Conservation (phyloP, 2,113 vertebrate genomes). For the Rhegmatorhina hoffmannsi region DNA sequence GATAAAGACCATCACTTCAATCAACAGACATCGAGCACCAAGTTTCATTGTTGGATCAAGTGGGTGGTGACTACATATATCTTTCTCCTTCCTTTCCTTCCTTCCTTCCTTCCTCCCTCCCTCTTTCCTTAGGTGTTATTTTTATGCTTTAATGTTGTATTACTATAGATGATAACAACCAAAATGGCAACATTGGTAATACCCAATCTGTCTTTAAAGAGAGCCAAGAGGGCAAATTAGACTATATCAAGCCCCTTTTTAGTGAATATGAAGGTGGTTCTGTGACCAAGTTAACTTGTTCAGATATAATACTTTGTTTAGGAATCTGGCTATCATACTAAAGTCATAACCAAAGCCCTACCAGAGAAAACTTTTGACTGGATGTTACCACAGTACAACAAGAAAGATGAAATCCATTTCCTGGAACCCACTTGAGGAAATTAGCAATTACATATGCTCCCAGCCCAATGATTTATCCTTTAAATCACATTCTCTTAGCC, state of each 20-base stretch:
- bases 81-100: too few species aligned
- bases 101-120: too few species aligned
- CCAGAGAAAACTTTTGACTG: not conserved
- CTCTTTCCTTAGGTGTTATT: too few species aligned
- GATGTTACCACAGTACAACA: not conserved
- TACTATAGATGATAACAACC: too few species aligned
- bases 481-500: not conserved
- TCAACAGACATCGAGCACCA: too few species aligned
- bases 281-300: not conserved
- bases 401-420: not conserved
- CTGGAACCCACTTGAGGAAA: not conserved
- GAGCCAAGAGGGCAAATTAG: not conserved
- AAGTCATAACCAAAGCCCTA: not conserved
- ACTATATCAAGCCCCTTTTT: not conserved
- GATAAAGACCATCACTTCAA: too few species aligned
- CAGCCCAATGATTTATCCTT: not conserved
- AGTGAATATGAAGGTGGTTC: not conserved
- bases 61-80: too few species aligned
- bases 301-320: not conserved
- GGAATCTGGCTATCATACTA: not conserved
- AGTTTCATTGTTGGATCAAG: too few species aligned
- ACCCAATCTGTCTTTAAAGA: not conserved
- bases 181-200: not conserved
- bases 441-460: not conserved
- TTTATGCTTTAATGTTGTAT: too few species aligned